phyloP scores from a whole-genome alignment of 2,888 invertebrate genomes.

The Julus scanicus region DNA sequence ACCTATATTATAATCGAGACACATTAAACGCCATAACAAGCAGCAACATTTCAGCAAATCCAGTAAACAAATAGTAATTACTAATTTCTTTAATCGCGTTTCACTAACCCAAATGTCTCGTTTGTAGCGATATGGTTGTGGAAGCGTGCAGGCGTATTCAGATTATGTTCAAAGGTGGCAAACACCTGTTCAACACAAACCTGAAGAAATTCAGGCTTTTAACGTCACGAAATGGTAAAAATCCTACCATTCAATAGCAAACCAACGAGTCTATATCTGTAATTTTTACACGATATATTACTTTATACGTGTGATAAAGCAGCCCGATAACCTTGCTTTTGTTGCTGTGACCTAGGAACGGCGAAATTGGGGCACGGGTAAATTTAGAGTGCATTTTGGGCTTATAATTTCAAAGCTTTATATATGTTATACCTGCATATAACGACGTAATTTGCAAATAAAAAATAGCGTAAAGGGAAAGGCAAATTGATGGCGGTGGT shows the following conservation, averaged over 20 bases:
- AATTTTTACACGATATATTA: background rate
- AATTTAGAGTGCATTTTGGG: background rate
- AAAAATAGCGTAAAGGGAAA: background rate
- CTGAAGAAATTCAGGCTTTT: background rate
- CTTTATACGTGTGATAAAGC: background rate
- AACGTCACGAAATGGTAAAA: background rate
- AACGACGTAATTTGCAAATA: background rate
- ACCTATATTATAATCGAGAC: background rate
- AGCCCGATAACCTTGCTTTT: conserved; percentile 1
- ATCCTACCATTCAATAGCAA: background rate
- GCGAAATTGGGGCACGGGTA: background rate
- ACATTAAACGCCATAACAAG: background rate
- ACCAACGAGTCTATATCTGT: background rate
- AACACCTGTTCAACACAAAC: background rate
- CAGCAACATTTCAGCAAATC: background rate
- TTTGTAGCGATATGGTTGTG: background rate
- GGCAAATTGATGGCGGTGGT: background rate
- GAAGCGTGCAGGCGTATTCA: background rate
- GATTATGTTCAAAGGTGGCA: background rate
- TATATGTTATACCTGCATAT: background rate
- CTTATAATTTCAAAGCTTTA: background rate
- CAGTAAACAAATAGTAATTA: background rate
- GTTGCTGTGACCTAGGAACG: background rate
- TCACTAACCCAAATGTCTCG: background rate
- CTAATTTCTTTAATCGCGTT: background rate